phyloP scores from a whole-genome alignment of 37 sponge, comb jelly and placozoan genomes.

The Amphimedon queenslandica region DNA sequence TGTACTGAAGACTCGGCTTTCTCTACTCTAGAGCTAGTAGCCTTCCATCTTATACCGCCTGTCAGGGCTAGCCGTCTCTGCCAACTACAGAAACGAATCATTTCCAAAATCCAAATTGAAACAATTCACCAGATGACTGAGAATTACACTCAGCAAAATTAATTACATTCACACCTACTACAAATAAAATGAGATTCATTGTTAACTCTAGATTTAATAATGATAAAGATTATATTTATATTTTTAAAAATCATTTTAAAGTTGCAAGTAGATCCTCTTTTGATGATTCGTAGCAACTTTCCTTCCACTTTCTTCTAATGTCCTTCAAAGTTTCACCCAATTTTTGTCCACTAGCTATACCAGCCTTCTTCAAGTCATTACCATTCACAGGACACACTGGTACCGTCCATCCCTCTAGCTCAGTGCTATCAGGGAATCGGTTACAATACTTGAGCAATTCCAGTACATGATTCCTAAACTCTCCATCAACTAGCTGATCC shows the following conservation, averaged over 20 bases:
- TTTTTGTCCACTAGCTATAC: slow-evolving; percentile 59
- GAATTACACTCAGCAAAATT: no score
- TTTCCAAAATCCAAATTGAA: no score
- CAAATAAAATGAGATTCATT: no score
- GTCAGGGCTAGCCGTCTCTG: no score
- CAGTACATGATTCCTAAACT: slow-evolving; percentile 17
- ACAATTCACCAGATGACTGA: no score
- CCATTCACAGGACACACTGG: slow-evolving; percentile 88
- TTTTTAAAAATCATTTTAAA: background rate
- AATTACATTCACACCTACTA: no score
- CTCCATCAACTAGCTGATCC: slow-evolving; percentile 74
- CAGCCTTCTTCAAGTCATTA: slow-evolving; percentile 53
- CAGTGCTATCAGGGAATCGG: slow-evolving; percentile 9
- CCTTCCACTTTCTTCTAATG: slow-evolving; percentile 80
- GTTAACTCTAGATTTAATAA: no score
- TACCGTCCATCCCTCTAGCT: slow-evolving; percentile 58
- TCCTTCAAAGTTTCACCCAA: slow-evolving; percentile 41
- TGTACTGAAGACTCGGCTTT: no score
- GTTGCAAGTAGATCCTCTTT: slow-evolving; percentile 76
- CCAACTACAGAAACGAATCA: no score
- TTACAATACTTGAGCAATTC: slow-evolving; percentile 77
- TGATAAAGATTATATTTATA: background rate
- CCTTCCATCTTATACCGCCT: no score
- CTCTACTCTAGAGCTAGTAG: no score
- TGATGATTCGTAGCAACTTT: slow-evolving; percentile 56